Base-by-base conservation (phyloP, 2,797 vertebrate genomes). In the Columba guinea region DNA sequence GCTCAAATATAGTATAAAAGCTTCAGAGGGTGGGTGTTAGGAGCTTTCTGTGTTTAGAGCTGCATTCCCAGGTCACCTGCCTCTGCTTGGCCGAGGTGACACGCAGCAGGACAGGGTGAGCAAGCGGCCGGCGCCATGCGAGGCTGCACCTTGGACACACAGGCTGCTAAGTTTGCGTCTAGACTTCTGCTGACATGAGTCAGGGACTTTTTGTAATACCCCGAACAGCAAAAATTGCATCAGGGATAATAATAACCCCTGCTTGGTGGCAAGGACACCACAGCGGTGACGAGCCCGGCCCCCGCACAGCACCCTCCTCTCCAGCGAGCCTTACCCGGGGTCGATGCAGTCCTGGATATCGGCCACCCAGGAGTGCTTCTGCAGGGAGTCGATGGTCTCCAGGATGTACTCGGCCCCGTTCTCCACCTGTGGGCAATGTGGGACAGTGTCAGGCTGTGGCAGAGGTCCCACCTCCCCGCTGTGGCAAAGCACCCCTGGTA, bases 361-460 rank as follows among this genome's bases (percentile, higher is more conserved):
- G 0, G 99, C 99, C 90, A 99, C 99, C 99, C 99, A 99, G 0
- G 99, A 99, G 97, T 99, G 99, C 92, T 99, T 99, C 98, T 99
- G 99, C 95, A 99, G 98, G 0, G 99, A 99, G 97, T 99, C 99
- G 2, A 99, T 99, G 87, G 99, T 99, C 98, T 99, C 99, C 98
- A 99, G 97, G 97, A 99, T 99, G 96, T 99, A 99, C 93, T 99
- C 99, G 0, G 98, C 99, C 49, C 99, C 99, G 0, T 99, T 99
- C 97, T 99, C 99, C 95, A 99, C 99, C 99, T 99, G 93, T 32
- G 56, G 48, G 59, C 18, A 35, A 53, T 0, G 7, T 1, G 24
- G 74, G 52, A 84, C 53, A 67, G 30, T 1, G 7, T 95, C 44
- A 90, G 79, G 63, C 44, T 41, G 30, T 2, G 2, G 23, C 35